Conservation (phyloP, 2,888 invertebrate genomes). For the Orthonevra nobilis region DNA sequence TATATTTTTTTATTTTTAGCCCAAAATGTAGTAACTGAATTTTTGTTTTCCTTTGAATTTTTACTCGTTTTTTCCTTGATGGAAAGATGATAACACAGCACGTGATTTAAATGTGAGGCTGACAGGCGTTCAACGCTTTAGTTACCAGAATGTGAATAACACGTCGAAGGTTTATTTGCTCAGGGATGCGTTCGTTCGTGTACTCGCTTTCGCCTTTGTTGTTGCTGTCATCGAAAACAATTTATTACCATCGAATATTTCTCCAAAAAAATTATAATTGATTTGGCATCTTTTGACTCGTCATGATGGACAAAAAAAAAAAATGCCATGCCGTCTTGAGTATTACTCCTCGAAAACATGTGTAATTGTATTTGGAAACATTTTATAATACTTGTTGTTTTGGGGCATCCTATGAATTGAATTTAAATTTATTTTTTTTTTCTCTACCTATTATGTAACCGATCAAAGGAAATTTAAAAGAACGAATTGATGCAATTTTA, state of each 20-base stretch:
- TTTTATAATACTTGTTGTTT: slow-evolving; percentile 50
- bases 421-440: slow-evolving; percentile 27
- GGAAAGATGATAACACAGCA: slow-evolving; percentile 34
- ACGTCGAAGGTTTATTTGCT: slow-evolving; percentile 21
- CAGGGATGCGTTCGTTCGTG: slow-evolving; percentile 39
- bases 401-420: slow-evolving; percentile 33
- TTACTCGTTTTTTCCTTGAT: slow-evolving; percentile 32
- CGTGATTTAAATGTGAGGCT: slow-evolving; percentile 56
- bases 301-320: too few relatives aligned
- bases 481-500: slow-evolving; percentile 29
- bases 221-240: slow-evolving; percentile 26
- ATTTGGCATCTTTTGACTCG: too few relatives aligned
- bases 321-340: too few relatives aligned
- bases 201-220: slow-evolving; percentile 35
- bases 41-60: too few relatives aligned
- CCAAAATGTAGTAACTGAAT: slow-evolving; percentile 39
- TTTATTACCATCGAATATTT: slow-evolving; percentile 46
- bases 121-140: slow-evolving; percentile 12
- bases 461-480: background rate
- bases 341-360: too few relatives aligned
- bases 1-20: slow-evolving; percentile 62
- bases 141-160: slow-evolving; percentile 39
- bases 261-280: slow-evolving; percentile 1
- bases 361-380: slow-evolving; percentile 23
- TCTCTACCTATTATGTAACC: slow-evolving; percentile 19